Base-by-base conservation (phyloP, 2,888 invertebrate species). In the Byasa hedistus region DNA sequence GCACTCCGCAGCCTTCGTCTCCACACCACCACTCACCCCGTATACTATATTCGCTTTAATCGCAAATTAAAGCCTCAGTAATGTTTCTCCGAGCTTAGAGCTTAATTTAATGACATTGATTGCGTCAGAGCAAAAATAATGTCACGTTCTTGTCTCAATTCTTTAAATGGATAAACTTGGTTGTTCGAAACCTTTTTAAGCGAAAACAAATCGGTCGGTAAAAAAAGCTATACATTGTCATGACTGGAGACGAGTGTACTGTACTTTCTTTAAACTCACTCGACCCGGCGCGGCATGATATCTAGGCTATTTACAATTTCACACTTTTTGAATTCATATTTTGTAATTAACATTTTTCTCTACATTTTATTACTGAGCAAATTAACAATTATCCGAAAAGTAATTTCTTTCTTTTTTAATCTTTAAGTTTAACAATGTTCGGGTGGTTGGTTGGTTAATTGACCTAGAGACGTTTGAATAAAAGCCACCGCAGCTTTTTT, bases 11-110 rank as follows among this genome's bases (percentile, higher is more conserved):
- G 84, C 85, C 90, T 84, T 83, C 87, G 86, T 84, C 87, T 90
- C 90, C 88, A 84, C 86, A 82, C 87, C 86, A 84, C 88, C 87
- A 86, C 87, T 85, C 88, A 87, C 90, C 89, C 89, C 87, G 88
- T 87, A 82, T 84, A 87, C 89, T 87, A 87, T 90, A 87, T 88
- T 91, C 88, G 89, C 87, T 86, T 90, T 90, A 90, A 91, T 89
- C 89, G 89, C 89, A 84, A 91, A 90, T 90, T 90, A 91, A 89
- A 87, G 85, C 85, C 85, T 85, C 75, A 84, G 85, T 85, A 88
- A 89, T 88, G 88, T 90, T 90, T 89, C 88, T 84, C 84, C 84
- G 84, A 86, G 87, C 86, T 87, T 83, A 85, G 79, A 84, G 85
- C 83, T 87, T 86, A 87, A 86, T 87, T 88, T 87, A 86, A 86